Conservation (phyloP, 2,888 invertebrate genomes). For the Empis livida region DNA sequence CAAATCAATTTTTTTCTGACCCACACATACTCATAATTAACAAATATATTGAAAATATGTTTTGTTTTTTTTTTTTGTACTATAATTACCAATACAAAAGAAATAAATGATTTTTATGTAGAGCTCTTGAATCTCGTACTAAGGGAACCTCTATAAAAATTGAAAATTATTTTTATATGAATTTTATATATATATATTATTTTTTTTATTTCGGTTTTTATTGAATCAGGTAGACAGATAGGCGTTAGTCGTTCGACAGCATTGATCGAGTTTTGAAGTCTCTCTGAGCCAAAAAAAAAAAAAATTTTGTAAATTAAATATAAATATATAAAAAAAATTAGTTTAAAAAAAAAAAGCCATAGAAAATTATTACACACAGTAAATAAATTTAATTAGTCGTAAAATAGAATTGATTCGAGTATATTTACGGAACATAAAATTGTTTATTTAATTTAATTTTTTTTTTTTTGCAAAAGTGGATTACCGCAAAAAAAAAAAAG, state of each 20-base stretch:
- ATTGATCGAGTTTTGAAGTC: conserved; percentile 32
- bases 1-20: too few relatives aligned
- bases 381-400: neutral
- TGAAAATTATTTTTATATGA: neutral
- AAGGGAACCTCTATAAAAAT: neutral
- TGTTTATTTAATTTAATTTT: too few relatives aligned
- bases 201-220: conserved; percentile 11
- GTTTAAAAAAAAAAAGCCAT: conserved; percentile 2
- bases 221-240: conserved; percentile 37
- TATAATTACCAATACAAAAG: too few relatives aligned
- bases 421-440: too few relatives aligned
- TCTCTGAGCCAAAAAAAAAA: conserved; percentile 2
- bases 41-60: too few relatives aligned
- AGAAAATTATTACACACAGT: conserved; percentile 3
- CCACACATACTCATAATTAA: too few relatives aligned
- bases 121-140: too few relatives aligned
- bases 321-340: neutral
- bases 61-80: too few relatives aligned
- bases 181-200: neutral
- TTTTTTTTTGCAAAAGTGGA: too few relatives aligned
- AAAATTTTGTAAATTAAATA: neutral
- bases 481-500: conserved; percentile 5
- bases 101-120: too few relatives aligned
- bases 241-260: conserved; percentile 38
- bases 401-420: too few relatives aligned